Conservation (phyloP, 2,888 invertebrate species). For the Lomographa bimaculata region DNA sequence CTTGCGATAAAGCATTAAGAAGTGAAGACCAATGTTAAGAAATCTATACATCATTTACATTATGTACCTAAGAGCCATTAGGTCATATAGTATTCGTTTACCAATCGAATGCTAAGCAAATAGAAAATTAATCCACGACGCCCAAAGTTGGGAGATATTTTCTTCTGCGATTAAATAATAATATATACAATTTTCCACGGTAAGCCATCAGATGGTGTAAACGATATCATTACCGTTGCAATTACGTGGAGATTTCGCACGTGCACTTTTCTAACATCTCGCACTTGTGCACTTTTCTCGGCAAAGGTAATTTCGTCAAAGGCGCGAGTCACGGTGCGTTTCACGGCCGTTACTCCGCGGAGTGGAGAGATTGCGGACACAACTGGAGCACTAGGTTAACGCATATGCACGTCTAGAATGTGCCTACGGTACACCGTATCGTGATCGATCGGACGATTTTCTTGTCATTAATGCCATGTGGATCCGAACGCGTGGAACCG, state of each 20-base stretch:
- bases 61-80: too few species aligned
- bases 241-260: conserved; percentile 8
- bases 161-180: too few species aligned
- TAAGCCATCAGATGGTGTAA: conserved; percentile 21
- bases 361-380: conserved; percentile 30
- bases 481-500: conserved; percentile 12
- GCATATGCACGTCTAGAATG: conserved; percentile 22
- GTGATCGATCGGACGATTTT: conserved; percentile 32
- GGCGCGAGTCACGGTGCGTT: conserved; percentile 41
- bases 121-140: too few species aligned
- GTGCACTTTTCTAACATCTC: conserved; percentile 24
- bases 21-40: too few species aligned
- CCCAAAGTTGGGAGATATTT: too few species aligned
- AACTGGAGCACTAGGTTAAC: conserved; percentile 39
- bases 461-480: conserved; percentile 28
- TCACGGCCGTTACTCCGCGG: conserved; percentile 36
- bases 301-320: conserved; percentile 40
- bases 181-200: conserved; percentile 26
- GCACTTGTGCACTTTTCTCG: conserved; percentile 26
- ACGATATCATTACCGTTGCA: conserved; percentile 21
- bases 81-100: too few species aligned
- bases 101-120: too few species aligned
- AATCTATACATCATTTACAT: too few species aligned
- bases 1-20: too few species aligned
- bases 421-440: conserved; percentile 26